Evolutionary conservation across 2,113 vertebrate genomes (phyloP).

Genomic region (Hiodon alosoides): DNA sequence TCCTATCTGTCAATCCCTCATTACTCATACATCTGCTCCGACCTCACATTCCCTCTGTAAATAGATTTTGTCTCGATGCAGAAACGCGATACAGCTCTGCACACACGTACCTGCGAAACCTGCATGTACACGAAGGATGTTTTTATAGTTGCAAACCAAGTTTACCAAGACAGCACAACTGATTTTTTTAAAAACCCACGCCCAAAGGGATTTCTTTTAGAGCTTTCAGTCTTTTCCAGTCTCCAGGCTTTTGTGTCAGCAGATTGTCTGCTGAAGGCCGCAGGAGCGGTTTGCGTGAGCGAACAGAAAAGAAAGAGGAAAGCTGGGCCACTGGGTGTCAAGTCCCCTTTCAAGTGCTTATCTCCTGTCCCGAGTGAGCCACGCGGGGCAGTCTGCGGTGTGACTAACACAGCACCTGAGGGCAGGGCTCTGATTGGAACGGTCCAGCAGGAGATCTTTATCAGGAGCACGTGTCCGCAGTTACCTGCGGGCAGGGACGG

Average conservation of each 20-base stretch:
- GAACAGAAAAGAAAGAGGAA: not conserved
- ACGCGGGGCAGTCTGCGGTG: slow-evolving; percentile 40
- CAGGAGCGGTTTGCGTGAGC: not conserved
- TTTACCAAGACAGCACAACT: not conserved
- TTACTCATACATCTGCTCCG: not conserved
- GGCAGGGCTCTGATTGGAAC: slow-evolving; percentile 61
- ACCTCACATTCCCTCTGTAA: not conserved
- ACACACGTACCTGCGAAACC: not conserved
- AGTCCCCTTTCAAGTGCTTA: slow-evolving; percentile 11
- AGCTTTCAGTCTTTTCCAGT: not conserved
- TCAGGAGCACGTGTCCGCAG: slow-evolving; percentile 77
- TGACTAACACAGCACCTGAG: slow-evolving; percentile 69
- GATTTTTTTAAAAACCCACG: not conserved
- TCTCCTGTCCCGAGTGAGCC: not conserved
- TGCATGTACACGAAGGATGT: too few relatives aligned
- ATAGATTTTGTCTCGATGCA: too few relatives aligned
- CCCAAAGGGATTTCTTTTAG: not conserved
- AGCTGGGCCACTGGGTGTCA: not conserved
- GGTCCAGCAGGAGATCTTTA: slow-evolving; percentile 71
- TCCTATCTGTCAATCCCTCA: not conserved
- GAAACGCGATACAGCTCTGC: not conserved
- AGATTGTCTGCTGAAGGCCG: not conserved
- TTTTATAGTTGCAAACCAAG: too few relatives aligned
- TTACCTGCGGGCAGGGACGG: slow-evolving; percentile 47
- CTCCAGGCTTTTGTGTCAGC: too few relatives aligned